Conservation (phyloP, 2,113 vertebrate species). For the Pseudorhombus dupliciocellatus region DNA sequence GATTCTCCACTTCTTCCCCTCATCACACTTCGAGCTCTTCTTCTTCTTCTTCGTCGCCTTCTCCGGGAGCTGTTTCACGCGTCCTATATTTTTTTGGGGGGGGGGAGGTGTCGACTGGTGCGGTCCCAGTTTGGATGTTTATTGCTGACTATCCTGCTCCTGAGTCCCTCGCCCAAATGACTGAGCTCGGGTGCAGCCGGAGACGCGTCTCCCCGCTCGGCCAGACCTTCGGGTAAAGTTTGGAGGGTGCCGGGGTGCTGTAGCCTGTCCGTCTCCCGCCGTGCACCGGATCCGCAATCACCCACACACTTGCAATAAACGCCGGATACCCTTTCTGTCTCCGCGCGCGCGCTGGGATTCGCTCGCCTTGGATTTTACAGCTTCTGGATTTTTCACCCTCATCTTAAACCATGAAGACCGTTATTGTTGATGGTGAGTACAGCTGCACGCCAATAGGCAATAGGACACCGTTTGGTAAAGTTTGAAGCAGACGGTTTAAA, state of each 20-base stretch:
- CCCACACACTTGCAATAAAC: conserved; percentile 50
- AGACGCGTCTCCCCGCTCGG: conserved; percentile 79
- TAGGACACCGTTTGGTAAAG: conserved; percentile 49
- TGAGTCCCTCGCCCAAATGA: conserved; percentile 74
- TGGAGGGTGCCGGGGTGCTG: conserved; percentile 62
- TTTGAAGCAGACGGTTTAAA: conserved; percentile 43
- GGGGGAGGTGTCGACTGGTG: conserved; percentile 62
- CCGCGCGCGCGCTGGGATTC: conserved; percentile 57
- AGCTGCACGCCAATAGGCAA: conserved; percentile 2
- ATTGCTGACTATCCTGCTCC: conserved; percentile 56
- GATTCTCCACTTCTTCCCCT: neutral
- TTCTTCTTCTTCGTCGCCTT: too few relatives aligned
- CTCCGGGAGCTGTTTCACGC: conserved; percentile 42
- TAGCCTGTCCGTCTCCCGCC: conserved; percentile 53
- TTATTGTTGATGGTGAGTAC: conserved; percentile 78
- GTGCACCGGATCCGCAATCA: conserved; percentile 71
- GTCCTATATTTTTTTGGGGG: conserved; percentile 52
- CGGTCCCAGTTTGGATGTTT: conserved; percentile 76
- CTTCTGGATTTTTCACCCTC: conserved; percentile 63
- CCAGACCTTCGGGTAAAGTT: conserved; percentile 83
- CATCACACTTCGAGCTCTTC: conserved; percentile 55
- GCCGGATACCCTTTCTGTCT: conserved; percentile 56
- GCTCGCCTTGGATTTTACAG: conserved; percentile 72
- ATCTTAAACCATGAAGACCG: conserved; percentile 78
- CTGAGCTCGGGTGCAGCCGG: conserved; percentile 75